Conservation (phyloP, 1,140 invertebrate species). For the Ephestia elutella region DNA sequence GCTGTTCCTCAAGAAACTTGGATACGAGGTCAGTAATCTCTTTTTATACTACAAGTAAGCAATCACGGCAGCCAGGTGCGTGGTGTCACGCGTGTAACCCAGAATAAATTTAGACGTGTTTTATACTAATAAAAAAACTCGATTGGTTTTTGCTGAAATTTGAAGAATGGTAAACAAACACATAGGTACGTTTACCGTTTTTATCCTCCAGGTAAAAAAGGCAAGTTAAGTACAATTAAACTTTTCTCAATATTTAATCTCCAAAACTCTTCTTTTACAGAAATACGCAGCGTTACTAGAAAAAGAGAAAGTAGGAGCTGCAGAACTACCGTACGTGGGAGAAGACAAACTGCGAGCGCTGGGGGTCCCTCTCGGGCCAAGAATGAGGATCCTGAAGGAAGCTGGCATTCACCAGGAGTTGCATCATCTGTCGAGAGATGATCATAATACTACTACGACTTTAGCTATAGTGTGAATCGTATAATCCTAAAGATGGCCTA, state of each 20-base stretch:
- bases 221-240: too few relatives aligned
- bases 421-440: conserved; percentile 45
- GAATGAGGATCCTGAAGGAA: conserved; percentile 92
- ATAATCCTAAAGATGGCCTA: neutral
- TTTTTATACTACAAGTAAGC: neutral
- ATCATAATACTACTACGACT: conserved; percentile 58
- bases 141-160: too few relatives aligned
- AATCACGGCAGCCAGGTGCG: too few relatives aligned
- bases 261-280: conserved; percentile 78
- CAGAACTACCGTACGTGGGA: conserved; percentile 92
- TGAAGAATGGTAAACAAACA: too few relatives aligned
- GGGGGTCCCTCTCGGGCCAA: conserved; percentile 91
- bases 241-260: neutral
- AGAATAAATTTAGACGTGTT: too few relatives aligned
- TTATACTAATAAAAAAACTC: too few relatives aligned
- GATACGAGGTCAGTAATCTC: conserved; percentile 85
- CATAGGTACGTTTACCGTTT: too few relatives aligned
- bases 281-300: conserved; percentile 92
- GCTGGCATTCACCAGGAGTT: conserved; percentile 78
- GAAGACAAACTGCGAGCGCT: conserved; percentile 92
- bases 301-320: conserved; percentile 91
- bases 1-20: conserved; percentile 92
- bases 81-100: too few relatives aligned
- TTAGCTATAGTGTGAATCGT: conserved; percentile 54
- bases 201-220: too few relatives aligned